These are phyloP conservation scores for Hydra vulgaris DNA, from an alignment of 30 jellyfish, hydroid and myxozoan species.

Conservation along the genomic window DNA sequence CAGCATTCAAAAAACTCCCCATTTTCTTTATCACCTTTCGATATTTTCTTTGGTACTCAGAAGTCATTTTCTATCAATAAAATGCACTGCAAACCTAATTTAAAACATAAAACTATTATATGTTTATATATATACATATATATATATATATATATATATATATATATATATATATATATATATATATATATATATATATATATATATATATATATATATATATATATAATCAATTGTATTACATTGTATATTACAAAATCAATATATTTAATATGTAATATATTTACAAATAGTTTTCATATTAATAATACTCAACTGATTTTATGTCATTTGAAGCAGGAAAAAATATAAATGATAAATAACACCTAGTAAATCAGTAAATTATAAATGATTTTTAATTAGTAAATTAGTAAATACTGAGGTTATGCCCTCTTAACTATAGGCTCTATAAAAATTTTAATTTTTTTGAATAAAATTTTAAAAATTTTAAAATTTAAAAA, in stretches of 20 bases:
- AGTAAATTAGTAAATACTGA: neutral
- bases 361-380: neutral
- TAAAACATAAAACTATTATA: neutral
- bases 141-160: no score
- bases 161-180: no score
- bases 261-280: no score
- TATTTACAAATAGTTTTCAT: neutral
- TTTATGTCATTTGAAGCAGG: neutral
- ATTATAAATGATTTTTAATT: neutral
- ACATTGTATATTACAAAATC: neutral
- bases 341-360: neutral
- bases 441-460: no score
- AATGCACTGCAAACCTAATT: neutral
- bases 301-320: neutral
- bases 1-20: neutral
- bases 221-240: neutral
- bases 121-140: neutral
- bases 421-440: neutral
- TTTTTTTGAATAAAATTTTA: no score
- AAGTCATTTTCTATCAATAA: neutral
- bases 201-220: no score
- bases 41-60: neutral
- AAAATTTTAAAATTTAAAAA: no score
- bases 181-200: no score
- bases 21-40: neutral